phyloP scores from a whole-genome alignment of 2,797 vertebrate species.

The Lophotriccus pileatus region DNA sequence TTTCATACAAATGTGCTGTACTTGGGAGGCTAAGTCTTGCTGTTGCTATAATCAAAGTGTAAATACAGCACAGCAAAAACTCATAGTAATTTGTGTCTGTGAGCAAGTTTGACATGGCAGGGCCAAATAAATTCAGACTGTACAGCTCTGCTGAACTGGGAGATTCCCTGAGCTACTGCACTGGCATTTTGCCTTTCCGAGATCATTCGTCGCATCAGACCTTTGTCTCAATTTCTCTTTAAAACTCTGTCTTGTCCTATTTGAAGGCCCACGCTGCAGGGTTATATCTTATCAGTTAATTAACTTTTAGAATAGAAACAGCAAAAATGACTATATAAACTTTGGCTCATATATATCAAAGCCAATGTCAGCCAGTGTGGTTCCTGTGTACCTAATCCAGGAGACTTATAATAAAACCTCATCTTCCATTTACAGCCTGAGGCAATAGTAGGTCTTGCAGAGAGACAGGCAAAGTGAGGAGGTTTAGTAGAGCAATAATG shows the following conservation, averaged over 20 bases:
- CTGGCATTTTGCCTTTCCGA: constrained; percentile 3
- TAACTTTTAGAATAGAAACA: constrained; percentile 57
- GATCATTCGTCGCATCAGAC: not conserved
- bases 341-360: constrained; percentile 28
- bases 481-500: not conserved
- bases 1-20: constrained; percentile 3
- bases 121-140: constrained; percentile 12
- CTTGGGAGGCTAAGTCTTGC: constrained; percentile 41
- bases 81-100: constrained; percentile 15
- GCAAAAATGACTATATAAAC: constrained; percentile 44
- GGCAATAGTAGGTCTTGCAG: not conserved
- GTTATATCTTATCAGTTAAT: constrained; percentile 60
- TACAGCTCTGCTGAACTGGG: not conserved
- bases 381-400: constrained; percentile 29
- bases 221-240: constrained; percentile 29
- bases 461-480: not conserved
- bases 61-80: constrained; percentile 31
- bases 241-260: constrained; percentile 37
- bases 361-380: not conserved
- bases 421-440: constrained; percentile 23
- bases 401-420: constrained; percentile 25
- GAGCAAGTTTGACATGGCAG: not conserved
- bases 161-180: not conserved
- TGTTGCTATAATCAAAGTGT: constrained; percentile 13
- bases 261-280: constrained; percentile 12